Base-by-base conservation (phyloP, 2,113 vertebrate genomes). In the Hiodon alosoides region DNA sequence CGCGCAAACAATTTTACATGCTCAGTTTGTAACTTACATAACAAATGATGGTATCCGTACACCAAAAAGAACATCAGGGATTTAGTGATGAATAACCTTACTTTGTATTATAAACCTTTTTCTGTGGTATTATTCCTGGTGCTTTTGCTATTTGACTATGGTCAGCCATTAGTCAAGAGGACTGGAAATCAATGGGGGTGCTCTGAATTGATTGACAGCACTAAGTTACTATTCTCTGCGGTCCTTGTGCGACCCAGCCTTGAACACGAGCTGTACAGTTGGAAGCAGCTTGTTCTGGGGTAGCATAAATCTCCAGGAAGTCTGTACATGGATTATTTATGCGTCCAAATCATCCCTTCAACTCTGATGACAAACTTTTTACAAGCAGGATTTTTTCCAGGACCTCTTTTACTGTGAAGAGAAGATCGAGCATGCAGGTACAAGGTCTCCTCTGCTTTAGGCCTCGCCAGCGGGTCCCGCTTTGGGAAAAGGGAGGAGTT, bases 181-280 rank as follows among this genome's bases (percentile, higher is more conserved):
- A 68, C 65, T 53, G 55, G 55, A 60, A 75, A 75, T 68, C 57
- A 47, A 69, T 60, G 7, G 55, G n/a, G 55, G 48, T 57, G 65
- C 65, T 68, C 55, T 11, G n/a, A 3, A 5, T 7, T 52, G 47
- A 72, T 61, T 72, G 57, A 72, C 55, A 14, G 16, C 13, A 60
- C 54, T 51, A 9, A 48, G 59, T 48, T 69, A 60, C 74, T 17
- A 7, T 58, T 7, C 46, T 16, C 57, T 13, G 11, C n/a, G 71
- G 60, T 17, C n/a, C 60, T 64, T 10, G 6, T 0, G 13, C 48
- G 14, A 13, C 48, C 46, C 58, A 3, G 5, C 17, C 51, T 7
- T 5, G n/a, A 64, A 71, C 55, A 13, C 16, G 31, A 13, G 7
- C 16, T 8, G 7, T 13, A n/a, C 59, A 62, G 50, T 16, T 31